phyloP scores from a whole-genome alignment of 2,113 vertebrate genomes.

The Meriones unguiculatus region DNA sequence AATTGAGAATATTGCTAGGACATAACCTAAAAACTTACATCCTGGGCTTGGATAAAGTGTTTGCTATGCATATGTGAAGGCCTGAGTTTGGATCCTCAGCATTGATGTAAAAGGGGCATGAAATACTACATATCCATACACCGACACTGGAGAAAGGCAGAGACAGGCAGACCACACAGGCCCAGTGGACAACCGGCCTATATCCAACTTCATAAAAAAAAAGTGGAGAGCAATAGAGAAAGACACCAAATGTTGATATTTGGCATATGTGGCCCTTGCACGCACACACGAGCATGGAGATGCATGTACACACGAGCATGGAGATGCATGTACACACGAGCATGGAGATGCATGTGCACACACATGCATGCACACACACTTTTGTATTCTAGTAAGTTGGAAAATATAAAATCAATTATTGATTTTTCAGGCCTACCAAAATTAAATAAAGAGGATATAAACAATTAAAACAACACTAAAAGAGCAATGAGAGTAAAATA shows the following conservation, averaged over 20 bases:
- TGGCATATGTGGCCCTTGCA: too few relatives aligned
- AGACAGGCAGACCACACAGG: not conserved
- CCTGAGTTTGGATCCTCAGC: not conserved
- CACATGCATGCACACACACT: not conserved
- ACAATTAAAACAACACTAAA: not conserved
- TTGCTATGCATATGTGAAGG: not conserved
- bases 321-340: not conserved
- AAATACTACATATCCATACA: not conserved
- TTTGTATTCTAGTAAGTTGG: not conserved
- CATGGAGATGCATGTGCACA: not conserved
- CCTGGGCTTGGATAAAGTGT: not conserved
- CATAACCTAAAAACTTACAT: not conserved
- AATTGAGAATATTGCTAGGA: not conserved
- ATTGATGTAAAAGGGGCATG: not conserved
- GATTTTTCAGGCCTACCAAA: not conserved
- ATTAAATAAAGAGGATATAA: not conserved
- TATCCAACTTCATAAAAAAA: not conserved
- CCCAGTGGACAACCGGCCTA: not conserved
- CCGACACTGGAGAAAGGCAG: not conserved
- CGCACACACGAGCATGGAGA: not conserved
- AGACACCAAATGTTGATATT: not conserved
- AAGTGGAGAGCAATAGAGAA: not conserved
- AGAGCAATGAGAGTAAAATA: not conserved
- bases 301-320: not conserved
- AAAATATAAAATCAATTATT: not conserved